Base-by-base conservation (phyloP, 2,888 invertebrate species). In the Xylota sylvarum region DNA sequence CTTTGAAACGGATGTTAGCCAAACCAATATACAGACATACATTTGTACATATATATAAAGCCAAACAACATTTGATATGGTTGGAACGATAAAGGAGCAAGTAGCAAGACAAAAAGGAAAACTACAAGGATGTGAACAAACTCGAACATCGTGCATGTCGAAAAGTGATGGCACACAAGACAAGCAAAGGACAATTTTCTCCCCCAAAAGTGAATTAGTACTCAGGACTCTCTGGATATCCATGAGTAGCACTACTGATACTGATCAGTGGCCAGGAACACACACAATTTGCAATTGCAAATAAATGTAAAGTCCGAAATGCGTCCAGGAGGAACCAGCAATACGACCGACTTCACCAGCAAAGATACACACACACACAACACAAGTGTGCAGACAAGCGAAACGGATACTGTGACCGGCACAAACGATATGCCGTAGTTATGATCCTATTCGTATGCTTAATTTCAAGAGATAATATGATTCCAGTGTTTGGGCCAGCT, bases 231-330 rank as follows among this genome's bases (percentile, higher is more conserved):
- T 60, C 58, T 62, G 35, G 58, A 50, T 55, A 69, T 73, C 79
- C 60, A 58, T 76, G 73, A 72, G 72, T 76, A 62, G 50, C 32
- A 65, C 43, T 79, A 9, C 55, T 56, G 60, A 58, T 60, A 32
- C 46, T 67, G 65, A 77, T 72, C 76, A 73, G 30, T 67, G 67
- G 43, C 77, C 55, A 65, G 72, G 55, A 72, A 77, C 77, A 82
- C 48, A 81, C 48, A 77, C 82, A 73, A 67, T 86, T 86, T 86
- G 77, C 81, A 82, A 82, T 62, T 86, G 55, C 73, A 73, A 67
- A 58, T 73, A 82, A 72, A 81, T 84, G 72, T 73, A 52, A 60
- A 43, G 72, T 65, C 50, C 65, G 46, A 77, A 77, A 65, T 79
- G 73, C 58, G 69, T 79, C 84, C 55, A 58, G 32, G 27, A 70